phyloP scores from a whole-genome alignment of 2,888 invertebrate genomes.

The Stenodera caucasica region DNA sequence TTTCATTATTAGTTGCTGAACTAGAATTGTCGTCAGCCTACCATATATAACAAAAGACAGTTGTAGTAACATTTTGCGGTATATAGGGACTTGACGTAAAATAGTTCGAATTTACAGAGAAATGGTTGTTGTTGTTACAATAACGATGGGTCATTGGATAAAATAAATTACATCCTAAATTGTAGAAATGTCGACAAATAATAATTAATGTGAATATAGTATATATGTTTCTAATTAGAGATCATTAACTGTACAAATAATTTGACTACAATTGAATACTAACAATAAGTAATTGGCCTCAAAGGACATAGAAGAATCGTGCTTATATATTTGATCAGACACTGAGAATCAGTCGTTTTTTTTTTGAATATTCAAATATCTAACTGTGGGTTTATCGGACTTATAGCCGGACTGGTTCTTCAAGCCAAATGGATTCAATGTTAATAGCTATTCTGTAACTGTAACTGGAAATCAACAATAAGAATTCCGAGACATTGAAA shows the following conservation, averaged over 20 bases:
- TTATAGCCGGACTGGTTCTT: too few relatives aligned
- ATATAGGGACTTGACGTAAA: background rate
- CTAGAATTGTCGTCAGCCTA: background rate
- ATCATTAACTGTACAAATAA: constrained; percentile 33
- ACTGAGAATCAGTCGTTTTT: background rate
- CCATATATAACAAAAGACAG: background rate
- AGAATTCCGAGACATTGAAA: too few relatives aligned
- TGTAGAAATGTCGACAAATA: constrained; percentile 34
- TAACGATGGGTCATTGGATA: constrained; percentile 18
- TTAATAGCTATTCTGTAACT: too few relatives aligned
- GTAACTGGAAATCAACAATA: too few relatives aligned
- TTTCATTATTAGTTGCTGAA: constrained; percentile 9
- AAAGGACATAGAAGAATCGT: background rate
- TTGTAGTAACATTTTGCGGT: background rate
- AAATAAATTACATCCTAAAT: constrained; percentile 36
- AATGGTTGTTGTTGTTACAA: background rate
- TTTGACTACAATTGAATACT: constrained; percentile 28
- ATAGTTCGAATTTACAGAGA: background rate
- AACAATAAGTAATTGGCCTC: constrained; percentile 13
- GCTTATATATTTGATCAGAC: background rate
- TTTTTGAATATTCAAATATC: background rate
- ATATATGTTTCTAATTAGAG: constrained; percentile 41
- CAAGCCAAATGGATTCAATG: too few relatives aligned
- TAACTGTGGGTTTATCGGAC: background rate
- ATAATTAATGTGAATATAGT: constrained; percentile 39